Percentiles rank a stretch among this genome's conserved stretches.
phyloP scores from a whole-genome alignment of 2,888 invertebrate genomes.

The Pandemis corylana region DNA sequence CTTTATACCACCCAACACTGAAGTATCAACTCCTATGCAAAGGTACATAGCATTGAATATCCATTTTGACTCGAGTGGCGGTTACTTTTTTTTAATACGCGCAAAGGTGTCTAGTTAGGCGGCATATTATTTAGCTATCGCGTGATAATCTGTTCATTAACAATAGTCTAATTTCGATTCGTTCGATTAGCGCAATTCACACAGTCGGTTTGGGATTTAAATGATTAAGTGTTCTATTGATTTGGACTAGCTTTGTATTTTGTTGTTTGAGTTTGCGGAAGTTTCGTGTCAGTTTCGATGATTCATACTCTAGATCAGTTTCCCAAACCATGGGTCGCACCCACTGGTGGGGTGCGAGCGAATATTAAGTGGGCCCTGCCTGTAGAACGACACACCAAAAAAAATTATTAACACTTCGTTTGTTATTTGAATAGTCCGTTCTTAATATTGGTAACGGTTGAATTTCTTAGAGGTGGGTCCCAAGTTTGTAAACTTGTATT shows the following conservation, averaged over 20 bases:
- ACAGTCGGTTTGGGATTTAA: conserved; percentile 50
- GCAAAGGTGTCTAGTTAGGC: conserved; percentile 42
- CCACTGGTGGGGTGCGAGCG: too few relatives aligned
- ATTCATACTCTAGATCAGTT: too few relatives aligned
- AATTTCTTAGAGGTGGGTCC: too few relatives aligned
- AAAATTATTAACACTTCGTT: too few relatives aligned
- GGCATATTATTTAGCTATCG: conserved; percentile 48
- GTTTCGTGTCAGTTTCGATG: neutral
- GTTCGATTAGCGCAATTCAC: conserved; percentile 67
- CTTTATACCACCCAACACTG: conserved; percentile 14
- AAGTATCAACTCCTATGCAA: conserved; percentile 33
- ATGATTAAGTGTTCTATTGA: conserved; percentile 35
- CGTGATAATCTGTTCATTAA: conserved; percentile 62
- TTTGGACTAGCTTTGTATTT: conserved; percentile 13
- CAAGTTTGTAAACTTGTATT: too few relatives aligned
- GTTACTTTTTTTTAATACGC: conserved; percentile 7
- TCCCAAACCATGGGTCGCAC: too few relatives aligned
- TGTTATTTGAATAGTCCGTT: too few relatives aligned
- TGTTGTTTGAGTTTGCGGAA: conserved; percentile 21
- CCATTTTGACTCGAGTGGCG: neutral
- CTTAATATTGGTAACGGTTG: too few relatives aligned
- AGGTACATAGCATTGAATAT: conserved; percentile 4
- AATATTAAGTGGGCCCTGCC: too few relatives aligned
- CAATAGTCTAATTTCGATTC: conserved; percentile 59
- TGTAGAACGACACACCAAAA: too few relatives aligned